Evolutionary conservation across 2,888 invertebrate species (phyloP), one percentile per base, ranked within the genome.

Genomic region (Sminthurides aquaticus): DNA sequence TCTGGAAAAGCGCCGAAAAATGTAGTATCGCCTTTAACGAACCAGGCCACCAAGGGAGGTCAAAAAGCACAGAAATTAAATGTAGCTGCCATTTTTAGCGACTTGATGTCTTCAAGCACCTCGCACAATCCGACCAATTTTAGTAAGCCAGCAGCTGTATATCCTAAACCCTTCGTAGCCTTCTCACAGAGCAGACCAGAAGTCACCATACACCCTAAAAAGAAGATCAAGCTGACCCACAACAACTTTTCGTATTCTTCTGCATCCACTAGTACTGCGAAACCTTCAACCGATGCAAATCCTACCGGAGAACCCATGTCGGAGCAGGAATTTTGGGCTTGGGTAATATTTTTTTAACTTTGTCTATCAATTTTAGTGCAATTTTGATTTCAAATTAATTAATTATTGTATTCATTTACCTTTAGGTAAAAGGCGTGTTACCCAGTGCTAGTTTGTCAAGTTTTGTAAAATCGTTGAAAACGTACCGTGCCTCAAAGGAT

Each of bases 101-200:
- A 59, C 24, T 54, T 64, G 29, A 24, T 49, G 1, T 11, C 54
- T 3, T n/a, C n/a, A n/a, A 48, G 52, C 1, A 18, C 52, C 29
- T 43, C 52, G 2, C 28, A 34, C 18, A 26, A 26, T 8, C 55
- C 57, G 49, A 52, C 56, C 0, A 43, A 64, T 43, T 64, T 64
- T 20, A 57, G 57, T 57, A 26, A 43, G 3, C 43, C 59, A n/a
- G 49, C 63, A n/a, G 61, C 67, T 25, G 64, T 67, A 11, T 64
- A 57, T 22, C 29, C 61, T n/a, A 67, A 67, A 26, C 49, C 64
- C 1, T 67, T 58, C 48, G 54, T 55, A 1, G 67, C 67, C 1
- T 67, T 61, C 34, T 55, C 61, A 11, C 57, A 64, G 62, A 67
- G 60, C 15, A 5, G 22, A 1, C 18, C 62, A 15, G 28, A 34